Base-by-base conservation (phyloP, 2,113 vertebrate genomes). In the Gnathonemus longibarbis region DNA sequence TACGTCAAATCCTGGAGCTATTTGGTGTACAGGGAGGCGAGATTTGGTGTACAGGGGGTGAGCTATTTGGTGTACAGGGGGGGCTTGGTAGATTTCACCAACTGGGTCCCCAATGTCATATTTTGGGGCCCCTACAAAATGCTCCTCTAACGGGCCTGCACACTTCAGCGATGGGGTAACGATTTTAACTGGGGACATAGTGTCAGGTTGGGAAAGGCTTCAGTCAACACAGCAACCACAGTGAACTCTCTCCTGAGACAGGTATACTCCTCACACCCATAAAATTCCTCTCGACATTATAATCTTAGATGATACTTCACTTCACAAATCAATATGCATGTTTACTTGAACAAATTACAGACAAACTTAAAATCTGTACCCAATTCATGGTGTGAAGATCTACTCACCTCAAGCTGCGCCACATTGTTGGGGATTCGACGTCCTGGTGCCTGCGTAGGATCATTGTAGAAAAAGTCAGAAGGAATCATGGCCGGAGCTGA, bases 401-500 rank as follows among this genome's bases (percentile, higher is more conserved):
- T 49, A 56, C 92, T 93, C 35, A 94, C 95, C 91, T n/a, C 90
- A 46, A 92, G n/a, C 24, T 93, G 89, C 0, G 27, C 91, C 27
- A 92, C 85, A 13, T 7, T 85, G 89, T 93, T 95, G 21, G 90
- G 92, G 84, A 94, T 91, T 91, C 94, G 91, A 80, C 13, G 70
- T 42, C 93, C 92, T 19, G 70, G 66, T 62, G 24, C 5, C 91
- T 89, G 0, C 19, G 46, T 91, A 86, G 93, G 94, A 42, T 95
- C 94, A 9, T 62, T 89, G 92, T 95, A 95, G 93, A 93, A 94
- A 8, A 88, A 13, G 90, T 94, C 94, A 0, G 27, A 87, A 0
- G 93, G 94, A 5, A 0, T 90, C 88, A 91, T 91, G 87, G 90
- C 89, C 1, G 83, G 88, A 3, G 90, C 93, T 94, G 90, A 3